Base-by-base conservation (phyloP, 2,888 invertebrate genomes). In the Caenorhabditis afra region DNA sequence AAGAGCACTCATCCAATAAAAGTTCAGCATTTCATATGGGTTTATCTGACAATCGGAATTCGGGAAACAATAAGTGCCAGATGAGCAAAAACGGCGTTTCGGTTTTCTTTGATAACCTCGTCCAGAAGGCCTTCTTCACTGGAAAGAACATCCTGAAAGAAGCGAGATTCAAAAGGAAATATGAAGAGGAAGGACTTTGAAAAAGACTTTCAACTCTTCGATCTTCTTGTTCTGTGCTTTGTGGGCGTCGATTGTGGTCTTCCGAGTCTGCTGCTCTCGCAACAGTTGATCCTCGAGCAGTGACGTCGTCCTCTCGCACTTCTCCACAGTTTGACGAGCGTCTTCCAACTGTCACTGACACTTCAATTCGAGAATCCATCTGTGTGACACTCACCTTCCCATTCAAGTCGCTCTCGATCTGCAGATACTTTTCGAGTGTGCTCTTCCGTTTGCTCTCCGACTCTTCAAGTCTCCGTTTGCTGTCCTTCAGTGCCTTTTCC, bases 11-110 rank as follows among this genome's bases (percentile, higher is more conserved):
- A 16, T 23, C 14, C 16, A 71, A 71, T 71, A 71, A 71, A 71
- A 4, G 62, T 57, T 62, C 49, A 64, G 57, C 71, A 71, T 71
- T 49, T 49, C 37, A 50, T 44, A 44, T n/a, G n/a, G 59, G 23
- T 50, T 80, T 53, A 82, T 67, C 64, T 65, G 10, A 82, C 82
- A 71, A 82, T 82, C 0, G 82, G 82, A 29, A 82, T 80, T 62
- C 80, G 64, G 23, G 76, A 79, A 35, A 82, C 67, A n/a, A 82
- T 79, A 11, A 82, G 37, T 0, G 82, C 79, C 0, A 82, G 35
- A 45, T 80, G 82, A 44, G 80, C 78, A 53, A 82, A 82, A 1
- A 82, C 75, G 12, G 82, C 61, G 20, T 80, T 76, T 1, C 75
- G 18, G 58, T 77, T 82, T 45, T 80, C 79, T 55, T 67, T 79